Evolutionary conservation across 2,113 vertebrate species (phyloP), one percentile per base, ranked within the genome.

Genomic region (Sisor rabdophorus): DNA sequence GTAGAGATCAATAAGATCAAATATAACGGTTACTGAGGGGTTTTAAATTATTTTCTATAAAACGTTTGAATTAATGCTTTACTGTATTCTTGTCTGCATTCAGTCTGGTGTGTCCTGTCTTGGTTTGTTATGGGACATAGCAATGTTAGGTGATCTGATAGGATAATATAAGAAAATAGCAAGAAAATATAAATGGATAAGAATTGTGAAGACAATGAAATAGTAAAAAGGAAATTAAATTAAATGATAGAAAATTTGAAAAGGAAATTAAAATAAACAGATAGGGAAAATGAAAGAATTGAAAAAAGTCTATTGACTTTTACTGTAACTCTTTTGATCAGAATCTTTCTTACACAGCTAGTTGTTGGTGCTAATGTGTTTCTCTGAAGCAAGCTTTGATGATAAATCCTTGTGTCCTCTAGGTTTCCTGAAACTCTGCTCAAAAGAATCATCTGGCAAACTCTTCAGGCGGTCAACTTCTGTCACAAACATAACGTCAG

Each of bases 401-500:
- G 16, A 44, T 47, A 58, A 56, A 36, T 48, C 44, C 11, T 75
- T 47, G 17, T 64, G 63, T 72, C 81, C 77, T 86, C 47, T 26
- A 98, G 97, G 79, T 90, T 95, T 4, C 96, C 96, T 0, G 95
- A 97, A 83, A 89, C 91, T 67, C 93, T 96, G 12, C 92, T 97
- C 89, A 99, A 94, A 83, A 98, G 93, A 77, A 98, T 98, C 53
- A 93, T 90, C 64, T 99, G 96, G 96, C 97, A 99, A 82, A 99
- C 94, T 0, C 91, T 99, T 36, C 95, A 99, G 84, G 96, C 95
- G 3, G 94, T 98, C 20, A 97, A 95, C 89, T 99, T 98, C 85
- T 99, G 97, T 86, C 96, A 99, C 81, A 95, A 94, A 80, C 95
- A 98, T 89, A 96, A 94, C 0, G 97, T 98, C 86, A 95, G 97